Percentiles rank a stretch among this genome's conserved stretches.
Evolutionary conservation across 1,140 invertebrate species (phyloP).

Genomic region (Tribolium madens): DNA sequence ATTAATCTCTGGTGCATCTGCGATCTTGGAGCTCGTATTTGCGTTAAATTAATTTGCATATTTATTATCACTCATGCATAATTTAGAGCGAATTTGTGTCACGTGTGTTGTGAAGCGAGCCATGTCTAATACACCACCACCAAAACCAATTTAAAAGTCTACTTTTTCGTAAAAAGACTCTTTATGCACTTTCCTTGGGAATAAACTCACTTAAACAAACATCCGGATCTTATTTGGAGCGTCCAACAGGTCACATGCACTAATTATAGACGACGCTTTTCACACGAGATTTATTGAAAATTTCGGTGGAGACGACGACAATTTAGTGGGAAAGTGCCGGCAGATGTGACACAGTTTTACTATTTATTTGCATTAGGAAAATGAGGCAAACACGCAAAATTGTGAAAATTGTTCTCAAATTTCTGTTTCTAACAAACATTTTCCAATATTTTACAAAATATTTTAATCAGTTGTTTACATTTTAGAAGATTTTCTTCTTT

Average conservation of each 20-base stretch:
- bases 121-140: conserved; percentile 2
- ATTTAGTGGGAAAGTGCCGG: background rate
- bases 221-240: conserved; percentile 22
- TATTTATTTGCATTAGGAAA: background rate
- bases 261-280: conserved; percentile 13
- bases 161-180: conserved; percentile 11
- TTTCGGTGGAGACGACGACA: background rate
- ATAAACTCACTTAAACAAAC: conserved; percentile 14
- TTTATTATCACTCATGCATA: conserved; percentile 22
- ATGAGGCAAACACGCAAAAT: too few relatives aligned
- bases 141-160: background rate
- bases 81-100: conserved; percentile 36
- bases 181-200: conserved; percentile 14
- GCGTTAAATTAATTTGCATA: conserved; percentile 37
- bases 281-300: background rate
- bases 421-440: too few relatives aligned
- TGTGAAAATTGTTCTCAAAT: too few relatives aligned
- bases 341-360: background rate
- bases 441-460: too few relatives aligned
- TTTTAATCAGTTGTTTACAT: too few relatives aligned
- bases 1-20: background rate
- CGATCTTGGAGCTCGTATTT: background rate
- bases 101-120: conserved; percentile 11
- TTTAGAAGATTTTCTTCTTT: too few relatives aligned
- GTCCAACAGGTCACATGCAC: conserved; percentile 4